phyloP scores from a whole-genome alignment of 2,888 invertebrate genomes.

The Limnephilus rhombicus region DNA sequence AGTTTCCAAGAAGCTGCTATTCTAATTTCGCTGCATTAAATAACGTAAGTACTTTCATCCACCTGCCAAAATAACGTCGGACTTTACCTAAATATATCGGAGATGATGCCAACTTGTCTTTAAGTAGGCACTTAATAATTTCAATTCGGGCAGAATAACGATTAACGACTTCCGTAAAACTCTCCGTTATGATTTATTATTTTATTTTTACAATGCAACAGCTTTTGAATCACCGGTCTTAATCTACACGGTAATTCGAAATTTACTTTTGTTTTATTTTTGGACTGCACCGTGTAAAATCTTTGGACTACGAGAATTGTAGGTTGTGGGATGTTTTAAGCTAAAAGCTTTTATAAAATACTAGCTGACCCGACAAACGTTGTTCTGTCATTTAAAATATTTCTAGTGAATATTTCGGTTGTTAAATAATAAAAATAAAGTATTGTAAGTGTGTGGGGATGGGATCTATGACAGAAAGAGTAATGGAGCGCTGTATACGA shows the following conservation, averaged over 20 bases:
- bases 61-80: neutral
- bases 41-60: neutral
- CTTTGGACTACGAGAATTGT: too few species aligned
- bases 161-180: neutral
- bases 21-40: neutral
- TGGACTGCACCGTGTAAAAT: too few species aligned
- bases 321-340: too few species aligned
- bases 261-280: neutral
- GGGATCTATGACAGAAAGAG: too few species aligned
- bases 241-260: neutral
- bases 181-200: neutral
- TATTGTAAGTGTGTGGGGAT: too few species aligned
- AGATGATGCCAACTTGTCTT: slow-evolving; percentile 1
- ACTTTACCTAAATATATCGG: neutral
- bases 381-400: too few species aligned
- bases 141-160: neutral
- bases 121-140: neutral
- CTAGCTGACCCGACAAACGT: too few species aligned
- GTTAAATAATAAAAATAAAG: too few species aligned
- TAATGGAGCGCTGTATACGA: too few species aligned
- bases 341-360: too few species aligned
- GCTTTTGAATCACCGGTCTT: neutral
- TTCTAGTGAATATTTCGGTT: too few species aligned
- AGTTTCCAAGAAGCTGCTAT: neutral
- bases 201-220: neutral